Conservation (phyloP, 2,888 invertebrate species). For the Philonicus albiceps region DNA sequence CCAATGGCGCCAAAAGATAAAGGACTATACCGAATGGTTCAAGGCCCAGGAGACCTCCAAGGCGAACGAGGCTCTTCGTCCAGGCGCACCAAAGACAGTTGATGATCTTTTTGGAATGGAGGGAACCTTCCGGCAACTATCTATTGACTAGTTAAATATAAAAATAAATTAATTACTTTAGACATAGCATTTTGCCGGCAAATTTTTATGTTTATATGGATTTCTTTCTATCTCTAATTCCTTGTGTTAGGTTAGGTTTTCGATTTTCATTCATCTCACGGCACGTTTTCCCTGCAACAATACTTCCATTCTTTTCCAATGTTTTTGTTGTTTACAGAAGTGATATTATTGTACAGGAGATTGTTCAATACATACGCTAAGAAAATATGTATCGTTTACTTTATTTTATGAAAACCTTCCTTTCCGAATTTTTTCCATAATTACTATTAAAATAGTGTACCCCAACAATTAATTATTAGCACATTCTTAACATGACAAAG, state of each 20-base stretch:
- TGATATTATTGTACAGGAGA: constrained; percentile 15
- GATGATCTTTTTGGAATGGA: constrained; percentile 90
- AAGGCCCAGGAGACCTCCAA: constrained; percentile 79
- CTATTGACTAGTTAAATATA: constrained; percentile 71
- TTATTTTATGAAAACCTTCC: neutral
- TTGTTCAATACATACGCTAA: constrained; percentile 1
- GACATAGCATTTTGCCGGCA: constrained; percentile 6
- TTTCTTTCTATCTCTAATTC: neutral
- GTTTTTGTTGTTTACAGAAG: constrained; percentile 6
- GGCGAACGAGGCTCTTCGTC: constrained; percentile 80
- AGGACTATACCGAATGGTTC: constrained; percentile 82
- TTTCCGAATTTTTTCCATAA: neutral
- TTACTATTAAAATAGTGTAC: neutral
- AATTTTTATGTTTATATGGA: neutral
- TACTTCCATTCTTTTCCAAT: neutral
- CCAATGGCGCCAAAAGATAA: constrained; percentile 80
- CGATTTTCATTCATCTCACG: neutral
- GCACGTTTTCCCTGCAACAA: constrained; percentile 1
- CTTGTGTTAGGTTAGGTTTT: constrained; percentile 3
- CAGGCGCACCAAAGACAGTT: constrained; percentile 84
- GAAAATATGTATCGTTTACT: neutral
- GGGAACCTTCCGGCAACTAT: constrained; percentile 85
- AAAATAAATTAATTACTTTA: neutral
- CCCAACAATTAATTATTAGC: neutral
- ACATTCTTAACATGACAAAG: neutral